Evolutionary conservation across 2,113 vertebrate genomes (phyloP), one percentile per base, ranked within the genome.

Genomic region (Tyto alba): DNA sequence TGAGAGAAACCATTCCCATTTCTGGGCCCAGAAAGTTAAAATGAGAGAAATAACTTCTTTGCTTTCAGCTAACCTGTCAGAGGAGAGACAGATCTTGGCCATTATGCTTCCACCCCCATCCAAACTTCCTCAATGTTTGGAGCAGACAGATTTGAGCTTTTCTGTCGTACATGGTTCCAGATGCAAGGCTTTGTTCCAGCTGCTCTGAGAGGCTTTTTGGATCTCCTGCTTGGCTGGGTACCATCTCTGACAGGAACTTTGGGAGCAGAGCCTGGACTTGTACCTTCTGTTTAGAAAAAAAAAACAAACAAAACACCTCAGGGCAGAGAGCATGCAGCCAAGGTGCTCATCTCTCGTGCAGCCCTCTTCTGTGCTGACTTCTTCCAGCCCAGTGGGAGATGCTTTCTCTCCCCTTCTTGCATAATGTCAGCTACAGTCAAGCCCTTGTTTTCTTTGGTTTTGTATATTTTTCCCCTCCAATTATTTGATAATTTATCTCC

Each of bases 261-360:
- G 9, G 57, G 89, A 94, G 83, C 7, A 74, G 57, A 89, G 94
- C 74, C 95, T 79, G 77, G 85, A 41, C 90, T 91, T 88, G 90
- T 57, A 79, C 53, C 57, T 93, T 68, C 53, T 87, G 53, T 55
- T 82, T 52, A 71, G 62, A 18, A 71, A 56, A 72, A 71, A 56
- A 67, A 34, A 48, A 13, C 47, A 82, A 95, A 55, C 64, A 72
- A 57, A 96, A 66, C 29, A 19, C 64, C 84, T 20, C 13, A 4
- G 53, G 89, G 84, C 8, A 4, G 36, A 91, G 56, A n/a, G 32
- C 1, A 2, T 68, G 38, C 29, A 67, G 36, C 48, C 32, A 67
- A 43, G 23, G 60, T 63, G 23, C 75, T 83, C 29, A 2, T 16
- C 43, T 87, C 45, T 85, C 62, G 75, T 86, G 69, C 76, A 89